Base-by-base conservation (phyloP, 1,140 invertebrate genomes). In the Oryctes rhinoceros region DNA sequence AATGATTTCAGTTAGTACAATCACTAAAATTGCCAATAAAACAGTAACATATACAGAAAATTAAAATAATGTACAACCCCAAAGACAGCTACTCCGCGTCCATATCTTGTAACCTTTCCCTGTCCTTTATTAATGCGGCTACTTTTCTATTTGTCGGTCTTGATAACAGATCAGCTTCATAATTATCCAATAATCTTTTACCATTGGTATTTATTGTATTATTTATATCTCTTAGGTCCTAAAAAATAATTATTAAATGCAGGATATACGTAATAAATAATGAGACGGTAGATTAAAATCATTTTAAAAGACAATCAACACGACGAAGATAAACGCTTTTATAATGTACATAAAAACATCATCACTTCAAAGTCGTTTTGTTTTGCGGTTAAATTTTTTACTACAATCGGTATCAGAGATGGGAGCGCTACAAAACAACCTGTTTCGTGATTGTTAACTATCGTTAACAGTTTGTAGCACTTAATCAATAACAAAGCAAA, bases 121-220 rank as follows among this genome's bases (percentile, higher is more conserved):
- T 71, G 4, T 71, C 65, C 35, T 71, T 24, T 71, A 71, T 35
- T 71, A 71, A 71, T 15, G 65, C 65, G 3, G 65, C 65, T 15
- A 71, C 35, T 71, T 71, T 71, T 71, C 15, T 71, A 35, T 71
- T 71, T 71, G 65, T 37, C 24, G 65, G 65, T 71, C 65, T 30
- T 11, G 65, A 30, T 35, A 71, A 3, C 24, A 71, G 13, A 15
- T 71, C 65, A 24, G 20, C 24, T 5, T 71, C 65, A 24, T 35
- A 71, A 37, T 30, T 71, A 13, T 71, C 65, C 35, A 71, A 9
- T 13, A 71, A 71, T 24, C 65, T 71, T 71, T 71, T 71, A 15
- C 65, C 65, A 3, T 71, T 71, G 9, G 65, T 71, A 35, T 71
- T 71, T 71, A 71, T 71, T 30, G 65, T 37, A 7, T 71, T 71